Evolutionary conservation across 2,797 vertebrate species (phyloP).

Genomic region (Phoeniculus purpureus): DNA sequence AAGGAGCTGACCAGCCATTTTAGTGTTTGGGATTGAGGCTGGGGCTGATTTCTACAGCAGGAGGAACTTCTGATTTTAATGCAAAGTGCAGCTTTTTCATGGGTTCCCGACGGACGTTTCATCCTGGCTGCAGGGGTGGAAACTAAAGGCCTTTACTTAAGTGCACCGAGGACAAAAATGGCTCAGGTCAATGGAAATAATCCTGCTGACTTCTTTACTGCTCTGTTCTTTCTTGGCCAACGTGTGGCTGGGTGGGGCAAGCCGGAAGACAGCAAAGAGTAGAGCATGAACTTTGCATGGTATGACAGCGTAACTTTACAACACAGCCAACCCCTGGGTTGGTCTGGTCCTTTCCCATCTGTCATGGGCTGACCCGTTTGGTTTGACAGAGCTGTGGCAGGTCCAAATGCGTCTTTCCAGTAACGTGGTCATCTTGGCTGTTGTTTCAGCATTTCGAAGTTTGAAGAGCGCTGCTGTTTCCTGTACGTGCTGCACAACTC

Average conservation of each 20-base stretch:
- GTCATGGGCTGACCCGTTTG: not conserved
- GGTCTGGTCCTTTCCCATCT: not conserved
- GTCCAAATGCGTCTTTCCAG: not conserved
- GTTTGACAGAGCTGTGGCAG: not conserved
- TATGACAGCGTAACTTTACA: not conserved
- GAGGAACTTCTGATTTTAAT: not conserved
- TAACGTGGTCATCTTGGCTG: not conserved
- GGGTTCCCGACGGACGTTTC: not conserved
- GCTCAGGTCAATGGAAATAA: not conserved
- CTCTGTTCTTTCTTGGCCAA: not conserved
- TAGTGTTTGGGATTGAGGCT: not conserved
- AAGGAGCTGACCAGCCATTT: not conserved
- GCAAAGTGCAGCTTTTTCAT: not conserved
- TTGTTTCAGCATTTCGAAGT: conserved; percentile 94
- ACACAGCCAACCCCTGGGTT: not conserved
- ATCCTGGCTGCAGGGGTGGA: not conserved
- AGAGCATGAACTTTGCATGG: not conserved
- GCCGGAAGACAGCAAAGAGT: not conserved
- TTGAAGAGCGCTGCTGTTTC: conserved; percentile 96
- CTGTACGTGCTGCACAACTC: conserved; percentile 97
- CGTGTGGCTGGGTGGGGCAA: not conserved
- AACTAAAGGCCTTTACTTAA: not conserved
- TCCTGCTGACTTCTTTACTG: not conserved
- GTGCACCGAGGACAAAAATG: not conserved
- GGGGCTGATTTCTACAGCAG: not conserved